Percentiles rank a stretch among this genome's conserved stretches.
phyloP scores from a whole-genome alignment of 2,113 vertebrate genomes.

The Galemys pyrenaicus region DNA sequence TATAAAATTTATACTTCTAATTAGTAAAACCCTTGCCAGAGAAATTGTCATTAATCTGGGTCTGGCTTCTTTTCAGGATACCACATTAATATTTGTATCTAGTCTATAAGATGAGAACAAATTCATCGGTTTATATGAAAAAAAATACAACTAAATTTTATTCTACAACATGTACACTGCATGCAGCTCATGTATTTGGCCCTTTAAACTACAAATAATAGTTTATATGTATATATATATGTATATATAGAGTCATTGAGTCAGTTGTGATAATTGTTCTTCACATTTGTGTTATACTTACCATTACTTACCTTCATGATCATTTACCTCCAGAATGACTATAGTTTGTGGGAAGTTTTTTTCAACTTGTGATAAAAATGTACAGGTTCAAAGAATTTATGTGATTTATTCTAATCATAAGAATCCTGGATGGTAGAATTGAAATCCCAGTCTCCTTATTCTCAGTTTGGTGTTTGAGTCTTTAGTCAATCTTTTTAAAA shows the following conservation, averaged over 20 bases:
- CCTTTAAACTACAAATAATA: neutral
- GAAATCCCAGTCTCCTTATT: neutral
- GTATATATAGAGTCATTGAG: neutral
- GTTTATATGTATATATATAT: too few relatives aligned
- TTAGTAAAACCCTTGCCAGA: neutral
- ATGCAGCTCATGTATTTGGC: neutral
- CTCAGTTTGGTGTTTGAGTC: neutral
- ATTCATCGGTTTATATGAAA: neutral
- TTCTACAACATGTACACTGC: neutral
- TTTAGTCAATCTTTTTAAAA: neutral
- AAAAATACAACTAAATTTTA: neutral
- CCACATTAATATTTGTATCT: neutral
- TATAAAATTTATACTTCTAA: conserved; percentile 25
- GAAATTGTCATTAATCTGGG: neutral
- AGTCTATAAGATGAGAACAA: neutral
- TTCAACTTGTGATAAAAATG: neutral
- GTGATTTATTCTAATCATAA: neutral
- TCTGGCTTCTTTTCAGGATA: neutral
- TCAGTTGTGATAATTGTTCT: neutral
- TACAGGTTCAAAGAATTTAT: neutral
- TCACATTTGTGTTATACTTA: neutral
- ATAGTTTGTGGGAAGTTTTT: neutral
- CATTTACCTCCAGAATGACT: neutral
- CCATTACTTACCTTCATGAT: neutral
- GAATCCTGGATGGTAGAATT: neutral